phyloP scores from a whole-genome alignment of 1,140 invertebrate genomes.

The Tetraneura akinire region DNA sequence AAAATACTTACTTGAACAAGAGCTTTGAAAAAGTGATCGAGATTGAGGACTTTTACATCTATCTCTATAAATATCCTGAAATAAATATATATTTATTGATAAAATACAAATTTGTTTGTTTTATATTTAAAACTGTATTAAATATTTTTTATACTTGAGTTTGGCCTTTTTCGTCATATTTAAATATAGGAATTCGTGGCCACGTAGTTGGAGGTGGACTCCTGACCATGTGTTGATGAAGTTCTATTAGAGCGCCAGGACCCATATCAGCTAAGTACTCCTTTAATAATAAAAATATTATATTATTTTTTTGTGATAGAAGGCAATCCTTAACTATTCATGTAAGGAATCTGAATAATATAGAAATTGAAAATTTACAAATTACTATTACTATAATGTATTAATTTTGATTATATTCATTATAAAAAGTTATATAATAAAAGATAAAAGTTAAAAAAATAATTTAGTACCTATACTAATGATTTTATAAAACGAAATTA shows the following conservation, averaged over 20 bases:
- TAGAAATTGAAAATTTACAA: too few species aligned
- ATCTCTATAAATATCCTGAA: conserved; percentile 29
- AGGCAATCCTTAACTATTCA: neutral
- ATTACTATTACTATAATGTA: too few species aligned
- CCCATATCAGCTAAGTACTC: conserved; percentile 57
- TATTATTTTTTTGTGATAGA: neutral
- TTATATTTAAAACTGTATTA: neutral
- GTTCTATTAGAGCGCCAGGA: conserved; percentile 72
- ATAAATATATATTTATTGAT: neutral
- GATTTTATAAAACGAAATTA: too few species aligned
- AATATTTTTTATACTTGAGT: conserved; percentile 1
- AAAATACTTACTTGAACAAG: conserved; percentile 40
- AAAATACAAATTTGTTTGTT: neutral
- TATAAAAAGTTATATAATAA: too few species aligned
- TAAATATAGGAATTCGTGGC: conserved; percentile 60
- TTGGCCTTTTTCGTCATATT: conserved; percentile 35
- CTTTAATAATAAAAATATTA: neutral
- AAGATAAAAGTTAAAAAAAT: too few species aligned
- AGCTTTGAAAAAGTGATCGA: conserved; percentile 19
- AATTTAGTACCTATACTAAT: too few species aligned
- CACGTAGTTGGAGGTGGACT: conserved; percentile 77
- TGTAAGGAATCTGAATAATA: neutral
- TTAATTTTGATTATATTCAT: too few species aligned
- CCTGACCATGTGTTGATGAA: conserved; percentile 79
- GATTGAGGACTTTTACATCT: conserved; percentile 37